Percentiles rank a stretch among this genome's conserved stretches.
Evolutionary conservation across 2,113 vertebrate species (phyloP).

Genomic region (Stegostoma tigrinum): DNA sequence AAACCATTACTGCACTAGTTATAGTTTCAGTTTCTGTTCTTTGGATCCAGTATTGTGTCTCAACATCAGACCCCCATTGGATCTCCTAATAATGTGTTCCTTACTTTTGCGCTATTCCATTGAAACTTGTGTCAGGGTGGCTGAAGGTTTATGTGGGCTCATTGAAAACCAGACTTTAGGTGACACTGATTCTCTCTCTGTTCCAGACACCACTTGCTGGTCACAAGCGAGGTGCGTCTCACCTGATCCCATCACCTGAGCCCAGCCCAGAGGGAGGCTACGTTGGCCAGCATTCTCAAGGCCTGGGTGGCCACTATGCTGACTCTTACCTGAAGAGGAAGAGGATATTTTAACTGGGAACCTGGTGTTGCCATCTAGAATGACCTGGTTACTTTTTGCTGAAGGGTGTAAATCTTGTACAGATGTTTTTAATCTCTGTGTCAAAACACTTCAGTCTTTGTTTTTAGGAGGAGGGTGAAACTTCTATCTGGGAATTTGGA

Average conservation of each 20-base stretch:
- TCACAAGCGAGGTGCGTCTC: constrained; percentile 81
- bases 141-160: not conserved
- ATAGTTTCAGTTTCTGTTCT: not conserved
- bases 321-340: constrained; percentile 89
- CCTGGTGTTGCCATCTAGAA: constrained; percentile 18
- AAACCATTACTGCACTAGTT: not conserved
- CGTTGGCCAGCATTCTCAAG: constrained; percentile 86
- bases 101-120: not conserved
- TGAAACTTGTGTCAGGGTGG: not conserved
- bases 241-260: constrained; percentile 80
- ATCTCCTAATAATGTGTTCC: not conserved
- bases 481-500: constrained; percentile 23
- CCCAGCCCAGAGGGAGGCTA: constrained; percentile 83
- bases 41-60: not conserved
- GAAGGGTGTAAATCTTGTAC: constrained; percentile 34
- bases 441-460: constrained; percentile 12
- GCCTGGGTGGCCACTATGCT: constrained; percentile 83
- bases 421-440: constrained; percentile 34
- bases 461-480: not conserved
- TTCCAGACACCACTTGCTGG: constrained; percentile 72
- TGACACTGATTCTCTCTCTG: not conserved
- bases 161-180: not conserved
- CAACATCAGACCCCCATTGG: not conserved
- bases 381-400: not conserved
- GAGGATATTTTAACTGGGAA: constrained; percentile 69